Evolutionary conservation across 1,140 invertebrate species (phyloP), one percentile per base, ranked within the genome.

Genomic region (Drosophila busckii): DNA sequence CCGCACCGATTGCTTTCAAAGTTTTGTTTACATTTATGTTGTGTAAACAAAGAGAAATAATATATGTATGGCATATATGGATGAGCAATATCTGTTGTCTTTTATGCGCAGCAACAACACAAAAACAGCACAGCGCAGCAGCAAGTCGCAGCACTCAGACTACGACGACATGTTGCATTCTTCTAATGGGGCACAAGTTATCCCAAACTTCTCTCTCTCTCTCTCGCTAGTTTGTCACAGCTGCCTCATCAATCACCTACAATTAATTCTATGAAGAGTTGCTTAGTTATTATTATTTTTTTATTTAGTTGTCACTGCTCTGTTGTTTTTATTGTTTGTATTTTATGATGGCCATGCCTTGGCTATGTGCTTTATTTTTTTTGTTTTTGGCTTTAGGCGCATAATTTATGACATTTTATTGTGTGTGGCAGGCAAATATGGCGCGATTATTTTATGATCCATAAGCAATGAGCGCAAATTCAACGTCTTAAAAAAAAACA

Each of bases 1-100:
- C 66, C 50, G 45, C 70, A 56, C 56, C 71, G 78, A 78, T 70
- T 78, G 71, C 71, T 64, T 78, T 78, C 71, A 49, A 80, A 71
- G 38, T 73, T 71, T 84, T 84, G 78, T 84, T 84, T 84, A 84
- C 78, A 73, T 84, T 73, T 73, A n/a, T 84, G 78, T 78, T 84
- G 84, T 84, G 64, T 84, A 84, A 84, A 84, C 80, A 84, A 78
- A 63, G 68, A 58, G 49, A 55, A 71, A 66, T 61, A 70, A 52
- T 54, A 62, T 58, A 56, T 59, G 55, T 49, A 49, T 38, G 63
- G 15, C 26, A 60, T 42, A 44, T 32, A 52, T 53, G 45, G 20
- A 25, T 22, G 29, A 45, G 52, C 67, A 73, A 48, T 45, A 75
- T 75, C 70, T 70, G 41, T 70, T 53, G 59, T 76, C 35, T 31